A percentile compares a stretch with the other conserved stretches of the same genome.
Conservation (phyloP, 2,797 vertebrate species). For the Fistularia tabacaria region DNA sequence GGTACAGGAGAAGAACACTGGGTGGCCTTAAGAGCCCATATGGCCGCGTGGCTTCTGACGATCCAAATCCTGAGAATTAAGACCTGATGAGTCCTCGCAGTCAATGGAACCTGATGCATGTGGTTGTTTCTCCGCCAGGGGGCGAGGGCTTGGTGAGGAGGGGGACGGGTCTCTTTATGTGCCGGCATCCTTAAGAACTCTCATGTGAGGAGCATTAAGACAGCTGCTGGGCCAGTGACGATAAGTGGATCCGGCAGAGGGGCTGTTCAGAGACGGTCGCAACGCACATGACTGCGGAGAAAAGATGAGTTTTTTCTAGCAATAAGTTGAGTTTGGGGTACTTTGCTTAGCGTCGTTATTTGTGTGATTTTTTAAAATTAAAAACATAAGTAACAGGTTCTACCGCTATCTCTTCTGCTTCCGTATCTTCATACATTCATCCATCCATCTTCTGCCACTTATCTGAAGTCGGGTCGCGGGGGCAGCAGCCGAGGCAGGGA, state of each 20-base stretch:
- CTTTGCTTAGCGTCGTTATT: no score
- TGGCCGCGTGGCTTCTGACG: conserved; percentile 24
- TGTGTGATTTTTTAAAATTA: no score
- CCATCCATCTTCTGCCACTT: no score
- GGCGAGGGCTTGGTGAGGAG: conserved; percentile 4
- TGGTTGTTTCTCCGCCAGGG: conserved; percentile 21
- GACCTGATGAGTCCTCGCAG: conserved; percentile 4
- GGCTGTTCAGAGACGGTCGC: conserved; percentile 1
- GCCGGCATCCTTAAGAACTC: conserved; percentile 60
- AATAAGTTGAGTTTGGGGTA: no score
- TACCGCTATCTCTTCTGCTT: no score
- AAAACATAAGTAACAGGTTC: no score
- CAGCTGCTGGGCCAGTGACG: conserved; percentile 26
- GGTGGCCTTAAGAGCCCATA: conserved; percentile 35
- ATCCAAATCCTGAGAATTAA: conserved; percentile 22
- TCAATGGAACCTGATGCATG: conserved; percentile 31
- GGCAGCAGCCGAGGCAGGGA: no score
- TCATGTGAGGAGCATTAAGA: conserved; percentile 74
- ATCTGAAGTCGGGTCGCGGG: no score
- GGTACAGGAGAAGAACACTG: conserved; percentile 26
- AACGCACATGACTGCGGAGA: conserved; percentile 1
- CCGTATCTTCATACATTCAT: no score
- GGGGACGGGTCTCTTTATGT: conserved; percentile 28
- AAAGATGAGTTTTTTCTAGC: no score
- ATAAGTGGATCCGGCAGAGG: conserved; percentile 22